These are phyloP conservation scores for Florisuga fusca DNA, from an alignment of 2,797 vertebrate species.

Conservation along the genomic window DNA sequence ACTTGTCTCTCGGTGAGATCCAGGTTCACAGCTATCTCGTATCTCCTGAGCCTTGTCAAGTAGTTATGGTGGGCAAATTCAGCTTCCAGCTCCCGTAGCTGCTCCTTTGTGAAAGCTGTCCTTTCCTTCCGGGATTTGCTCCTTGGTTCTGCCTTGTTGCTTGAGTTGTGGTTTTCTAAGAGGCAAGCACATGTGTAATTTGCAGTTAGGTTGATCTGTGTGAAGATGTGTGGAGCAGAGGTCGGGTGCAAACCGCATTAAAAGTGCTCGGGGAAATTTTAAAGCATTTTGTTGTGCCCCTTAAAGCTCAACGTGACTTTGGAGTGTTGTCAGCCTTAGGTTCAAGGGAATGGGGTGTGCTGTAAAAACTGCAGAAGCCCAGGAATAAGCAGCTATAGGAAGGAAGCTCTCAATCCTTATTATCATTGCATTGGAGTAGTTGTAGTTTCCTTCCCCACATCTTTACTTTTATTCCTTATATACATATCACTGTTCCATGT, in stretches of 20 bases:
- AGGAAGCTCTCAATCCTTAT: no score
- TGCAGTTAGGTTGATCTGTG: neutral
- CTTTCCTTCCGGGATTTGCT: conserved; percentile 94
- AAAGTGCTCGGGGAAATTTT: neutral
- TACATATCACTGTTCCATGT: no score
- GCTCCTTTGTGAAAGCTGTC: conserved; percentile 97
- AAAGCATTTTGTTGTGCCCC: no score
- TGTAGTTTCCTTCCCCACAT: no score
- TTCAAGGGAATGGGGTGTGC: neutral
- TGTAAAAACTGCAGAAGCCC: no score
- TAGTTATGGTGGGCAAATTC: conserved; percentile 99
- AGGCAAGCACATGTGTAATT: neutral
- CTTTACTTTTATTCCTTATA: no score
- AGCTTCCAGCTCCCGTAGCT: conserved; percentile 93
- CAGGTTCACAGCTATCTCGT: conserved; percentile 97
- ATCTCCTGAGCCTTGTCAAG: conserved; percentile 95
- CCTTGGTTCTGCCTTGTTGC: conserved; percentile 84
- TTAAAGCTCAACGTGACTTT: neutral
- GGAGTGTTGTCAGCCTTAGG: neutral
- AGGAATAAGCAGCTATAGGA: no score
- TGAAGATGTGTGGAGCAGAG: fast-evolving
- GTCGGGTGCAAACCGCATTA: neutral
- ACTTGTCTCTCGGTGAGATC: conserved; percentile 99
- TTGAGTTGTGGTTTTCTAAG: conserved; percentile 84
- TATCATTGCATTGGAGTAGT: no score